Evolutionary conservation across 2,888 invertebrate genomes (phyloP).

Genomic region (Agrenia bidenticulata): DNA sequence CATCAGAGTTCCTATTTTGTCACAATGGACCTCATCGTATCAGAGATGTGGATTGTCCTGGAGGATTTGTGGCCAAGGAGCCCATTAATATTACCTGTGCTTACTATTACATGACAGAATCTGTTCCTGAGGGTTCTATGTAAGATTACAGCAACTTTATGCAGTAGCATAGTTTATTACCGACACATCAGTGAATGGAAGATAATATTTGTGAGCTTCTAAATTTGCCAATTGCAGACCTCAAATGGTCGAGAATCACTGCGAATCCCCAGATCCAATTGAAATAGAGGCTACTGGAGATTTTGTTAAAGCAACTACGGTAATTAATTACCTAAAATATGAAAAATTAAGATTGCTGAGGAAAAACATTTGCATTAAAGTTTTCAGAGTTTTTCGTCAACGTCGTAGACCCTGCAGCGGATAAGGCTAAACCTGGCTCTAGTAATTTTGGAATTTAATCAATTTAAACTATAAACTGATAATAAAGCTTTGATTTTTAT

Average conservation of each 20-base stretch:
- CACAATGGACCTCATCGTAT: slow-evolving; percentile 37
- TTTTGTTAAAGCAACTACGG: not conserved
- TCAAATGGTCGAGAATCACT: slow-evolving; percentile 2
- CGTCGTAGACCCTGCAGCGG: not conserved
- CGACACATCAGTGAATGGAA: not conserved
- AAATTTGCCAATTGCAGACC: no score
- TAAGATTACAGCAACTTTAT: no score
- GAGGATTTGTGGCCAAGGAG: slow-evolving; percentile 28
- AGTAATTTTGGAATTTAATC: no score
- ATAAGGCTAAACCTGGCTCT: not conserved
- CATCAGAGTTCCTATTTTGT: slow-evolving; percentile 29
- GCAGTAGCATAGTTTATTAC: not conserved
- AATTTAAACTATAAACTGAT: no score
- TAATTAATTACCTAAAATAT: no score
- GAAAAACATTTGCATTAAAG: not conserved
- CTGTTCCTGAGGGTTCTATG: slow-evolving; percentile 14
- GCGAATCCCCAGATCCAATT: not conserved
- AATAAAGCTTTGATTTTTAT: no score
- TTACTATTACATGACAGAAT: slow-evolving; percentile 23
- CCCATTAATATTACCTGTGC: slow-evolving; percentile 18
- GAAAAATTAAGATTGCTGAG: no score
- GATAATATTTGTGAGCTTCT: no score
- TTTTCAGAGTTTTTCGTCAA: not conserved
- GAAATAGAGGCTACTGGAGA: not conserved
- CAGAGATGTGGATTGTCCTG: slow-evolving; percentile 32